A percentile compares a stretch with the other conserved stretches of the same genome.
These are phyloP conservation scores for Hoplias malabaricus DNA, from an alignment of 2,113 vertebrate genomes.

Conservation along the genomic window DNA sequence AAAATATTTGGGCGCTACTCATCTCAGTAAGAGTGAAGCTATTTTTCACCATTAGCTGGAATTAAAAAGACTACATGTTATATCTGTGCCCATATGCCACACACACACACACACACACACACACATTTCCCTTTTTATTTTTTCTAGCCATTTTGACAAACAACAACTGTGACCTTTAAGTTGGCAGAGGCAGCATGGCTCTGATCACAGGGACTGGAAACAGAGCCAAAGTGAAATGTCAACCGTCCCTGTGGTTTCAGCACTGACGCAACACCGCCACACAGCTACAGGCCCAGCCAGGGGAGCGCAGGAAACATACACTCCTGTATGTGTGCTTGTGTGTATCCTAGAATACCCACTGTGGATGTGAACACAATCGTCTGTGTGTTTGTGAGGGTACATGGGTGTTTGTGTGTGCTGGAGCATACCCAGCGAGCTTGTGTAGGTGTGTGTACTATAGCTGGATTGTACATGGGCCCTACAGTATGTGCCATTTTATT, in stretches of 20 bases:
- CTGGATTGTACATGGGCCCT: too few relatives aligned
- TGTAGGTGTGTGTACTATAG: conserved; percentile 16
- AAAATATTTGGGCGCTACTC: neutral
- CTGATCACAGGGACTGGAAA: conserved; percentile 77
- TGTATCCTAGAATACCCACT: neutral
- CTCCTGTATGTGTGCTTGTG: neutral
- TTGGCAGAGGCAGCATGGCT: conserved; percentile 72
- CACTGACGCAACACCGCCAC: conserved; percentile 73
- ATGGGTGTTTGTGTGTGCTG: neutral
- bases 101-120: conserved; percentile 11
- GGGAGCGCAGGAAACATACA: conserved; percentile 7
- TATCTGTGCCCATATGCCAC: neutral
- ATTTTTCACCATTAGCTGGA: conserved; percentile 14
- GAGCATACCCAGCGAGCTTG: neutral
- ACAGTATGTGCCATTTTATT: too few relatives aligned
- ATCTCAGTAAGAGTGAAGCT: neutral
- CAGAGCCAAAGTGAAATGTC: conserved; percentile 80
- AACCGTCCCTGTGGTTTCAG: conserved; percentile 77
- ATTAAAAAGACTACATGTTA: conserved; percentile 13
- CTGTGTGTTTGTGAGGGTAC: neutral
- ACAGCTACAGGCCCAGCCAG: conserved; percentile 43
- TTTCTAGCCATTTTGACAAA: conserved; percentile 77
- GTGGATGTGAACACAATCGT: conserved; percentile 18
- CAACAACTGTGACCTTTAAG: conserved; percentile 80
- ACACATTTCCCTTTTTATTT: conserved; percentile 51